Evolutionary conservation across 2,888 invertebrate genomes (phyloP).

Genomic region (Drosophila phalerata): DNA sequence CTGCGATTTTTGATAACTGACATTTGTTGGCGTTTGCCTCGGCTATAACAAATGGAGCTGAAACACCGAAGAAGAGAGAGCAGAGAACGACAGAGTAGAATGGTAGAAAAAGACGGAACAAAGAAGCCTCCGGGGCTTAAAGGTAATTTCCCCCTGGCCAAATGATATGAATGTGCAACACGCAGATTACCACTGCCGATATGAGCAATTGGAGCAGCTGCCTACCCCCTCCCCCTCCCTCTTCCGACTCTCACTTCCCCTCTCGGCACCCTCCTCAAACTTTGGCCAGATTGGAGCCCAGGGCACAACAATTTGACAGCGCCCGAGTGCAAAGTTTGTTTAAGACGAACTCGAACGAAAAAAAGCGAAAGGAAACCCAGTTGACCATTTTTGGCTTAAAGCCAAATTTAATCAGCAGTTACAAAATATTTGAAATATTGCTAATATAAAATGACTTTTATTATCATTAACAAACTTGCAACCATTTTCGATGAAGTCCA

Average conservation of each 20-base stretch:
- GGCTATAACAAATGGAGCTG: slow-evolving; percentile 47
- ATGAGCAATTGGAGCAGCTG: slow-evolving; percentile 48
- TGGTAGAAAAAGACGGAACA: background rate
- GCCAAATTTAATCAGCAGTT: background rate
- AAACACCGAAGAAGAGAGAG: slow-evolving; percentile 14
- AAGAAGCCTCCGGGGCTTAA: slow-evolving; percentile 14
- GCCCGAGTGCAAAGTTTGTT: background rate
- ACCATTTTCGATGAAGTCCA: no score
- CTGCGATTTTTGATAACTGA: slow-evolving; percentile 76
- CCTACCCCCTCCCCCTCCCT: background rate
- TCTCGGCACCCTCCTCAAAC: background rate
- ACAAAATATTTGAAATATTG: background rate
- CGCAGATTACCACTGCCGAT: slow-evolving; percentile 49
- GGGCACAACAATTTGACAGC: slow-evolving; percentile 29
- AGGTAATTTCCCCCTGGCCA: slow-evolving; percentile 48
- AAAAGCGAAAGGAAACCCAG: background rate
- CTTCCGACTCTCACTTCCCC: no score
- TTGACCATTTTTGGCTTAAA: background rate
- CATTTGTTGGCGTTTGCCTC: slow-evolving; percentile 62
- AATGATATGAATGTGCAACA: slow-evolving; percentile 42
- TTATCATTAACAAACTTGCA: background rate
- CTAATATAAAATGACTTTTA: background rate
- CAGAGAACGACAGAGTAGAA: background rate
- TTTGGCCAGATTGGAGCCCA: slow-evolving; percentile 29
- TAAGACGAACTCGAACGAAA: background rate